A percentile compares a stretch with the other conserved stretches of the same genome.
phyloP scores from a whole-genome alignment of 1,140 invertebrate species.

The Saccostrea glomerata region DNA sequence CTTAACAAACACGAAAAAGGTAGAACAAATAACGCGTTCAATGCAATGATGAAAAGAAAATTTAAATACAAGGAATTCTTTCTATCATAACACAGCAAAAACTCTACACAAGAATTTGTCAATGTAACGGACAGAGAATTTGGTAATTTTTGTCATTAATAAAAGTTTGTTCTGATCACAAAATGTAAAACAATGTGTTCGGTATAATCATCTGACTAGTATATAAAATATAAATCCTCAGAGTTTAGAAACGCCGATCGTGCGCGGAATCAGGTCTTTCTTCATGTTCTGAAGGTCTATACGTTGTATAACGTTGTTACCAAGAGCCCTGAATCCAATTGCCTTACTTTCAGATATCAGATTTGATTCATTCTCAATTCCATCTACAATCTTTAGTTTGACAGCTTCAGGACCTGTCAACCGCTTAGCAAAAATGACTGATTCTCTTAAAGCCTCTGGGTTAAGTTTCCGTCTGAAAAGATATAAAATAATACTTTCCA shows the following conservation, averaged over 20 bases:
- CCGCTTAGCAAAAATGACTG: constrained; percentile 49
- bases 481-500: not conserved
- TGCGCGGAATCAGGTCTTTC: constrained; percentile 7
- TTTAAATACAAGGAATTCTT: too few relatives aligned
- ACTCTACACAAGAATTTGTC: too few relatives aligned
- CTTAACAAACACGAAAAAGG: too few relatives aligned
- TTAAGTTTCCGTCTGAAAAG: constrained; percentile 29
- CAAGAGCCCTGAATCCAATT: constrained; percentile 30
- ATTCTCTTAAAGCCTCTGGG: constrained; percentile 26
- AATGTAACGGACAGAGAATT: too few relatives aligned
- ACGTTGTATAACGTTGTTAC: constrained; percentile 22
- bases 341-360: constrained; percentile 34
- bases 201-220: not conserved
- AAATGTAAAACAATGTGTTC: not conserved
- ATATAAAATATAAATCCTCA: not conserved
- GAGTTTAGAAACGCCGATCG: not conserved
- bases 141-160: too few relatives aligned
- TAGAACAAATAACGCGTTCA: too few relatives aligned
- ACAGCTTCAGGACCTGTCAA: constrained; percentile 43
- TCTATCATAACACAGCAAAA: too few relatives aligned
- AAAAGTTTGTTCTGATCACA: too few relatives aligned
- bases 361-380: not conserved
- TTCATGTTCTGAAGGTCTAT: constrained; percentile 41
- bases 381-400: constrained; percentile 37
- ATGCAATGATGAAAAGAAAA: too few relatives aligned